A percentile compares a stretch with the other conserved stretches of the same genome.
phyloP scores from a whole-genome alignment of 2,888 invertebrate genomes.

The Cacoxenus indagator region DNA sequence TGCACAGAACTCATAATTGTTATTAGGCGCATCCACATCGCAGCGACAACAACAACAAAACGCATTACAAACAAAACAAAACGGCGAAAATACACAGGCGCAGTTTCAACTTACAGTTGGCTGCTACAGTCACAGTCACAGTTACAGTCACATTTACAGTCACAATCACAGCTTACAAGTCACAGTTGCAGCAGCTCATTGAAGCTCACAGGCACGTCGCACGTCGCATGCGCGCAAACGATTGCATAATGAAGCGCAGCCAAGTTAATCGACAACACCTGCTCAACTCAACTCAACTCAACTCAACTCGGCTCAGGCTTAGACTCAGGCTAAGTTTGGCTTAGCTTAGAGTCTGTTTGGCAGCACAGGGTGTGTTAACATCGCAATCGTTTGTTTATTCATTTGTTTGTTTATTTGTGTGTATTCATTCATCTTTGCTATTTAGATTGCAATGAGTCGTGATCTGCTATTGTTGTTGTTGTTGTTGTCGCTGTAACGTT shows the following conservation, averaged over 20 bases:
- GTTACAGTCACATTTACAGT: too few species aligned
- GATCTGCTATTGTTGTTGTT: neutral
- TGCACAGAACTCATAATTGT: too few species aligned
- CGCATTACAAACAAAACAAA: too few species aligned
- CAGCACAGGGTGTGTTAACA: neutral
- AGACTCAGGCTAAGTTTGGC: neutral
- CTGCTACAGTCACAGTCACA: too few species aligned
- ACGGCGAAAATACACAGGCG: slow-evolving; percentile 8
- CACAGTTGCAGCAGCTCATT: neutral
- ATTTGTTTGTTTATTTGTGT: too few species aligned
- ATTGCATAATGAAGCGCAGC: slow-evolving; percentile 21
- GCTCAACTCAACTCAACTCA: neutral
- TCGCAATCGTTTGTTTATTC: too few species aligned
- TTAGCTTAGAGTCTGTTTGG: too few species aligned
- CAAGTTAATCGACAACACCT: slow-evolving; percentile 2
- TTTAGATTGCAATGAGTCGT: too few species aligned
- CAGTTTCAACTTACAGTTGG: neutral
- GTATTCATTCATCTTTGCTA: too few species aligned
- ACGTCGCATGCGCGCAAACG: slow-evolving; percentile 6
- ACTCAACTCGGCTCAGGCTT: neutral
- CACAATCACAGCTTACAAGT: too few species aligned
- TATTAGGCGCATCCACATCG: too few species aligned
- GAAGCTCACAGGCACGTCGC: neutral
- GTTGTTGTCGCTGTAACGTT: neutral
- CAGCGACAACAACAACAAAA: too few species aligned